Base-by-base conservation (phyloP, 2,888 invertebrate genomes). In the Trissolcus brochymenae region DNA sequence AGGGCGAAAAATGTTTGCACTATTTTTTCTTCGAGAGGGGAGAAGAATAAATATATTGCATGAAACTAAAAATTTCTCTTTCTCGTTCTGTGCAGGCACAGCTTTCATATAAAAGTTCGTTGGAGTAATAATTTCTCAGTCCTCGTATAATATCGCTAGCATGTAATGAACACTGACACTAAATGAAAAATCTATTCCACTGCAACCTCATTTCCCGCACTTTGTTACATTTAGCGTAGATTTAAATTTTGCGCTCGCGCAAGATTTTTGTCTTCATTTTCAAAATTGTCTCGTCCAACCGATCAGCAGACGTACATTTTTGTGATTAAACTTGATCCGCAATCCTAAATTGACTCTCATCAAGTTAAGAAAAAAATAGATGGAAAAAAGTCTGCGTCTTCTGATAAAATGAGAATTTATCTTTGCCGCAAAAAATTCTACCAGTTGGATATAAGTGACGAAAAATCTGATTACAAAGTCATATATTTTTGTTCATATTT, bases 131-230 rank as follows among this genome's bases (percentile, higher is more conserved):
- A 72, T 66, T 73, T 73, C 61, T 16, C 43, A 17, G 35, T 53
- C 57, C 11, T 35, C 57, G 64, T 59, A 72, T 53, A 65, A 73
- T 61, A 55, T 60, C 49, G 41, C 35, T 9, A 11, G 11, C 1
- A 46, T 46, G 51, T 54, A 60, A 54, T n/a, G 41, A 19, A 16
- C 55, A 60, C 46, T 43, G 61, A 57, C 59, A 14, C 54, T 68
- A 75, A 68, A 75, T 64, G 75, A 75, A 75, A 68, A 68, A 75
- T 64, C 75, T 62, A 75, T 66, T 67, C 61, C 56, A 29, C 25
- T 13, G 65, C 9, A 55, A 66, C 60, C 65, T 55, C 73, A 66
- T 60, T 66, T 73, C 64, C 73, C 41, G 35, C 35, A 73, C 65
- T 65, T 66, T 65, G 73, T 61, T 67, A 56, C 74, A n/a, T 35